A percentile compares a stretch with the other conserved stretches of the same genome.
These are phyloP conservation scores for Tapera naevia DNA, from an alignment of 2,797 vertebrate genomes.

Conservation along the genomic window DNA sequence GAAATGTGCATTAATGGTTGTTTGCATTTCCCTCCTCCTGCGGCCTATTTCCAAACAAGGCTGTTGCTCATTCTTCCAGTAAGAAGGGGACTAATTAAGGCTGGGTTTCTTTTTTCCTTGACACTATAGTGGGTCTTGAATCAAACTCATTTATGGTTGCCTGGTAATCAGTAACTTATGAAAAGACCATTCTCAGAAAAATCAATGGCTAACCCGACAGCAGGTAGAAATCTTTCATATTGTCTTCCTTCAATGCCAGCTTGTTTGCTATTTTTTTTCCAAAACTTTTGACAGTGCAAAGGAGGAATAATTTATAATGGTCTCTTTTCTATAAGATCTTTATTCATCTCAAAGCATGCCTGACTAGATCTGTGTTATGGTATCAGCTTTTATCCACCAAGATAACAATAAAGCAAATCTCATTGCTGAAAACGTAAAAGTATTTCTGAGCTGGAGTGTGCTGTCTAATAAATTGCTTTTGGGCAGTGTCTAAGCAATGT, in stretches of 20 bases:
- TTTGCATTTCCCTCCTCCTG: not conserved
- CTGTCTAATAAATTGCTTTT: not conserved
- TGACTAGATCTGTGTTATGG: not conserved
- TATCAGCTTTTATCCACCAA: not conserved
- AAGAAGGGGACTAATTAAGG: not conserved
- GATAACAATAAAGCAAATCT: not conserved
- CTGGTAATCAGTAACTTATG: slow-evolving; percentile 18
- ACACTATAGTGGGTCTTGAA: not conserved
- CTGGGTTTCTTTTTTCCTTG: not conserved
- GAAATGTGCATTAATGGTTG: not conserved
- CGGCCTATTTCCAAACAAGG: not conserved
- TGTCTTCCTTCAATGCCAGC: not conserved
- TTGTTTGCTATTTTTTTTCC: not conserved
- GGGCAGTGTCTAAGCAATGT: not conserved
- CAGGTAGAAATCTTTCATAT: not conserved
- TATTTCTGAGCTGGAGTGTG: not conserved
- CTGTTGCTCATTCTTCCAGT: not conserved
- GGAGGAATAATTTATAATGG: not conserved
- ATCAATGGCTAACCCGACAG: slow-evolving; percentile 2
- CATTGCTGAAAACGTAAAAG: not conserved
- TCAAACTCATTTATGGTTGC: not conserved
- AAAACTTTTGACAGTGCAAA: not conserved
- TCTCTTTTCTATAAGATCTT: not conserved
- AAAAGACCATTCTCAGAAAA: slow-evolving; percentile 26
- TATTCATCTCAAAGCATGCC: not conserved